Evolutionary conservation across 2,888 invertebrate genomes (phyloP), one percentile per base, ranked within the genome.

Genomic region (Orthonevra nobilis): DNA sequence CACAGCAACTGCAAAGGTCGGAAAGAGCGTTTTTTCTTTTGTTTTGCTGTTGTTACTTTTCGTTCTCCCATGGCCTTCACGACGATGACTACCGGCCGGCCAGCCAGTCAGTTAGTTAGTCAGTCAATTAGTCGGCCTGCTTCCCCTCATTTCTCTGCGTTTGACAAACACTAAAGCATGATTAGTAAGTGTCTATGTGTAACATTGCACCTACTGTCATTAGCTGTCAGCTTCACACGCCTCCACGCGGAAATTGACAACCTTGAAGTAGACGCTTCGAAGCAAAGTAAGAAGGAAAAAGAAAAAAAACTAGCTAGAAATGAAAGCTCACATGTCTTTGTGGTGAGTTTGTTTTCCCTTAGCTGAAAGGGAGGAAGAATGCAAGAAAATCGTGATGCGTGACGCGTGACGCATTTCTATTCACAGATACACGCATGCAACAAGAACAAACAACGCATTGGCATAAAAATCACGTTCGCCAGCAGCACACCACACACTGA

Each of bases 201-300:
- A 14, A 23, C 36, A 30, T 28, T 66, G 42, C 26, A 68, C 68
- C 46, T 42, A 60, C 52, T 50, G 46, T 69, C 40, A 42, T 42
- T 56, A 34, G 56, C 34, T 69, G 48, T 61, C 48, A 48, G 19
- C 34, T 70, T 52, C 44, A 28, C 54, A 63, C 73, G 44, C 73
- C 66, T 61, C 60, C 69, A 48, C 56, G 61, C 28, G 32, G 52
- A 36, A 58, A 77, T 64, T 77, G 58, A 34, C 56, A 70, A 70
- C 75, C 75, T 77, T 70, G 52, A 70, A 69, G 56, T 28, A 30
- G 50, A 44, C 32, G 26, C 9, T 9, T 19, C 10, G 14, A 32
- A 23, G 6, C 12, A 28, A 46, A 72, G 38, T 9, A 14, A 36
- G 38, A 63, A 23, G 14, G 9, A 10, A 5, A 1, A 38, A n/a